Conservation (phyloP, 2,113 vertebrate species). For the Ploceus nigricollis region DNA sequence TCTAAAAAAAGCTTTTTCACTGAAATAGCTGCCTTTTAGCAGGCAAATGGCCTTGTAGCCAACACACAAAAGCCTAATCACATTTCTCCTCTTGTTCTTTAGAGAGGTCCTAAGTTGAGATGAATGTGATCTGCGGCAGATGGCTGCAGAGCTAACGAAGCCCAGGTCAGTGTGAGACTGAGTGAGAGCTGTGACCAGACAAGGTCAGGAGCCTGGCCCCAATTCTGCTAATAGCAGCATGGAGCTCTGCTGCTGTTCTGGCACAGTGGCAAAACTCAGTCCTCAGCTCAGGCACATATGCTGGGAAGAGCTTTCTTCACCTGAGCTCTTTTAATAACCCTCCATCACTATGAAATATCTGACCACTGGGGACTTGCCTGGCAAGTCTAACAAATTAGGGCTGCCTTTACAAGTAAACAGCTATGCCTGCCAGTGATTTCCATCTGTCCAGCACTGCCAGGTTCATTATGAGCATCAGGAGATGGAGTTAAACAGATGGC, state of each 20-base stretch:
- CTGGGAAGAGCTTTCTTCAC: slow-evolving; percentile 40
- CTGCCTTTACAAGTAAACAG: slow-evolving; percentile 64
- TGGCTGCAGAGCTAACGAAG: slow-evolving; percentile 30
- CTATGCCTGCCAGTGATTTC: slow-evolving; percentile 58
- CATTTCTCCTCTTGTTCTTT: neutral
- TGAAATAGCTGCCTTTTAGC: neutral
- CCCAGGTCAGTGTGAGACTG: neutral
- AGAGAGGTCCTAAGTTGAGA: neutral
- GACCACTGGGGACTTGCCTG: slow-evolving; percentile 59
- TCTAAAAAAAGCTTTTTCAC: neutral
- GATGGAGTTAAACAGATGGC: slow-evolving; percentile 69
- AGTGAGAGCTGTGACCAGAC: neutral
- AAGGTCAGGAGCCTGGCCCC: slow-evolving; percentile 21
- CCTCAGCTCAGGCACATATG: slow-evolving; percentile 10
- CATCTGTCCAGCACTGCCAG: slow-evolving; percentile 64
- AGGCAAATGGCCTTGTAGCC: neutral
- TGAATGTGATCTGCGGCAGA: slow-evolving; percentile 35
- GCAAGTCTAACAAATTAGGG: slow-evolving; percentile 66
- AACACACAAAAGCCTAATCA: neutral
- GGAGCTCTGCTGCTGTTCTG: neutral
- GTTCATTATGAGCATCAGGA: slow-evolving; percentile 62
- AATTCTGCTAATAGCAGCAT: neutral
- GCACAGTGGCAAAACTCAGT: neutral
- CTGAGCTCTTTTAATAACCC: slow-evolving; percentile 53
- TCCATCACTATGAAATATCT: slow-evolving; percentile 53